A percentile compares a stretch with the other conserved stretches of the same genome.
Evolutionary conservation across 2,797 vertebrate genomes (phyloP).

Genomic region (Florisuga fusca): DNA sequence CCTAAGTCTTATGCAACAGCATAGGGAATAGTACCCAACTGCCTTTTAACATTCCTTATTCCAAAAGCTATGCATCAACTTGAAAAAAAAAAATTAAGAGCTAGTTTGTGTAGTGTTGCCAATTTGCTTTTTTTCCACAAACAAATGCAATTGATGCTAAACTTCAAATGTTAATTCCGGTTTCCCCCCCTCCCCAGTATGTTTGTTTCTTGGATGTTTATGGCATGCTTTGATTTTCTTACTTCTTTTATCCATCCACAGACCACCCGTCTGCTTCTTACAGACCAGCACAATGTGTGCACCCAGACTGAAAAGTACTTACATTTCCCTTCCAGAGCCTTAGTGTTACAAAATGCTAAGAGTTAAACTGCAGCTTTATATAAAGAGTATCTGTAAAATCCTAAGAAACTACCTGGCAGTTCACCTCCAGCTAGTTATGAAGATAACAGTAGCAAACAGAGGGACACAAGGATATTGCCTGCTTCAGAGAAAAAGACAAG

Average conservation of each 20-base stretch:
- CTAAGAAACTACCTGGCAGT: background rate
- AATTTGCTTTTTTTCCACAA: slow-evolving; percentile 1
- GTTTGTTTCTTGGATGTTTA: background rate
- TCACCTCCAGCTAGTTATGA: background rate
- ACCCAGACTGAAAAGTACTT: background rate
- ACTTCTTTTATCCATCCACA: background rate
- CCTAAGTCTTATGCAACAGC: background rate
- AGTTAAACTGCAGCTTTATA: background rate
- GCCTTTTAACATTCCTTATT: background rate
- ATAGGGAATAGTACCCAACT: background rate
- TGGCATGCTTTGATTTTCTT: background rate
- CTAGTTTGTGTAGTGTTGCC: background rate
- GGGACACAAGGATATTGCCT: background rate
- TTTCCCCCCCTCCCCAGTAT: background rate
- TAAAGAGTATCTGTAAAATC: background rate
- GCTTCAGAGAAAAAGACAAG: background rate
- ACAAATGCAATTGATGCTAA: background rate
- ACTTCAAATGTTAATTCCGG: background rate
- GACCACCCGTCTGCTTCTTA: background rate
- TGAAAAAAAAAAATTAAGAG: background rate
- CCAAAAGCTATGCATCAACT: background rate
- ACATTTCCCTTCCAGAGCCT: background rate
- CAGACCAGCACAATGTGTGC: background rate
- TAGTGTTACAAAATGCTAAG: background rate
- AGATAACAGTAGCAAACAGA: background rate